These are phyloP conservation scores for Tethea ocularis DNA, from an alignment of 2,888 invertebrate species.

Conservation along the genomic window DNA sequence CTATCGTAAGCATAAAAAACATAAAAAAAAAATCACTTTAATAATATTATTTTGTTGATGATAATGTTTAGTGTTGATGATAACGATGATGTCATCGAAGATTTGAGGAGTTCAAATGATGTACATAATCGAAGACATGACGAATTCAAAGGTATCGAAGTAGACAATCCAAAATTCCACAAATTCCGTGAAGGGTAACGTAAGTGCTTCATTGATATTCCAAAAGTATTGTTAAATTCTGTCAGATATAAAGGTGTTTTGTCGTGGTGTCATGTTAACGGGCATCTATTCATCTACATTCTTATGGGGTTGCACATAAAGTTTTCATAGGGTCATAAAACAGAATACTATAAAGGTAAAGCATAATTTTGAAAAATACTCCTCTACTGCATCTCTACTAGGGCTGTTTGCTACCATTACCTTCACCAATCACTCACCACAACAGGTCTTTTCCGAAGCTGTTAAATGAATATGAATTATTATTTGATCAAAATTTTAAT, in stretches of 20 bases:
- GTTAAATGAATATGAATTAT: constrained; percentile 73
- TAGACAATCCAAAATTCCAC: constrained; percentile 10
- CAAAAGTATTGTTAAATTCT: not conserved
- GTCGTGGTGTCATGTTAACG: constrained; percentile 52
- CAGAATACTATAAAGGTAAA: constrained; percentile 61
- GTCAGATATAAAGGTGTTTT: constrained; percentile 29
- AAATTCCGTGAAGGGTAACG: not conserved
- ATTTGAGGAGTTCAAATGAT: too few species aligned
- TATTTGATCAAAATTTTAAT: constrained; percentile 38
- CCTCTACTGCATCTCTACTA: constrained; percentile 67
- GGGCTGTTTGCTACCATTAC: constrained; percentile 68
- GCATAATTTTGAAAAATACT: constrained; percentile 63
- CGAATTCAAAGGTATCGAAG: not conserved
- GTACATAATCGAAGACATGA: too few species aligned
- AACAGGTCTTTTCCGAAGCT: constrained; percentile 83
- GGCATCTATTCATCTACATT: constrained; percentile 38
- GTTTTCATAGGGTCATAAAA: constrained; percentile 46
- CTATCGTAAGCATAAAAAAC: not conserved
- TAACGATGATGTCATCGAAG: not conserved
- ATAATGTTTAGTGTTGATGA: constrained; percentile 7
- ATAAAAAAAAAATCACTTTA: not conserved
- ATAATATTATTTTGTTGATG: not conserved
- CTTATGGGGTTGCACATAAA: constrained; percentile 37
- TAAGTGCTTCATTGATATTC: constrained; percentile 14
- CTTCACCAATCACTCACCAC: constrained; percentile 79